Percentiles rank a stretch among this genome's conserved stretches.
phyloP scores from a whole-genome alignment of 2,797 vertebrate genomes.

The Argya squamiceps region DNA sequence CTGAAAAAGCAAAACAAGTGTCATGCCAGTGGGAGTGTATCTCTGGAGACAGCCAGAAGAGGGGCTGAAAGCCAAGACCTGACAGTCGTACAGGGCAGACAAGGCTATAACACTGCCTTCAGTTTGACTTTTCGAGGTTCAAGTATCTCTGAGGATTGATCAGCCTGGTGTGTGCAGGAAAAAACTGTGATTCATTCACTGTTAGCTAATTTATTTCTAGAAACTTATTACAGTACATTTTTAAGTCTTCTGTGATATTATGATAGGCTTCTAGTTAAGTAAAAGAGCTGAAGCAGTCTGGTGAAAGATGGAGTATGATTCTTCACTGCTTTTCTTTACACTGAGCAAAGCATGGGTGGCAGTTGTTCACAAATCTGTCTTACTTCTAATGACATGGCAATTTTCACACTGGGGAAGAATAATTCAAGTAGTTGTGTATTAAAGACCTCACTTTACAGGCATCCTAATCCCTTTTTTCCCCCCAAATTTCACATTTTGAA shows the following conservation, averaged over 20 bases:
- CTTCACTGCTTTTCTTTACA: not conserved
- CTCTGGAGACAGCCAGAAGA: not conserved
- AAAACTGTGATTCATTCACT: not conserved
- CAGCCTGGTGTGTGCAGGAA: not conserved
- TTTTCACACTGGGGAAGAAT: not conserved
- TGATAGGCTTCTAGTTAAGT: not conserved
- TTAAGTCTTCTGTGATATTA: not conserved
- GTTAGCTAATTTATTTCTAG: conserved; percentile 8
- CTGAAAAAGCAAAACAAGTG: not conserved
- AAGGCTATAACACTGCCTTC: not conserved
- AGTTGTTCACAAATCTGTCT: not conserved
- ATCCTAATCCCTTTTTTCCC: fast-evolving
- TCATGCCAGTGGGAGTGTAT: not conserved
- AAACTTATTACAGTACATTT: not conserved
- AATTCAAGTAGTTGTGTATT: not conserved
- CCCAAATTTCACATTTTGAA: not conserved
- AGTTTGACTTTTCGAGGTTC: not conserved
- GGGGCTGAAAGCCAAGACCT: not conserved
- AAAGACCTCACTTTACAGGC: not conserved
- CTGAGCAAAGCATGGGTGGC: not conserved
- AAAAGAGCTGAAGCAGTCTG: not conserved
- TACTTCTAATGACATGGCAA: not conserved
- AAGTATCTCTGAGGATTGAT: not conserved
- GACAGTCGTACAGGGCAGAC: not conserved
- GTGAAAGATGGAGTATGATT: not conserved